Base-by-base conservation (phyloP, 2,113 vertebrate genomes). In the Chascanopsetta lugubris region DNA sequence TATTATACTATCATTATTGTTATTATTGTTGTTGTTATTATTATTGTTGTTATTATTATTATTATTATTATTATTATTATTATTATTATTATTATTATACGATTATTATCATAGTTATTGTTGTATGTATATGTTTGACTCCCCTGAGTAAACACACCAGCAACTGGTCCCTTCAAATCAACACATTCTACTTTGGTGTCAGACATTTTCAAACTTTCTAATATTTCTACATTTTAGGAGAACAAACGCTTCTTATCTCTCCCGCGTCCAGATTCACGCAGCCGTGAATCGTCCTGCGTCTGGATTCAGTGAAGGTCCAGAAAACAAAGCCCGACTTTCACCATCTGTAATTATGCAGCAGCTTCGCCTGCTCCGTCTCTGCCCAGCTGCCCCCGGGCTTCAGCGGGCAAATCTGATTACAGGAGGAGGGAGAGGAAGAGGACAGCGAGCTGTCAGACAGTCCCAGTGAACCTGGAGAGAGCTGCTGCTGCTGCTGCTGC, bases 281-380 rank as follows among this genome's bases (percentile, higher is more conserved):
- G 22, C 46, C 45, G 45, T 29, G 24, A 70, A 61, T 47, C 3
- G 42, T 69, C 66, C 46, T 55, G 34, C 43, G 42, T 47, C 72
- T 60, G 40, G 53, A 87, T 87, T 84, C 69, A 85, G 85, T 86
- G 79, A 85, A 48, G 47, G 36, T 56, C 42, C 73, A 61, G 66
- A 63, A 83, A 82, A 85, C 72, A 80, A 77, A 58, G 55, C 54
- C 48, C 71, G 61, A 54, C 21, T 74, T 71, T 69, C 66, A 48
- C 66, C 57, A 34, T 67, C 72, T 80, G 43, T 77, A 79, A 87
- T 88, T 74, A 84, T 32, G 60, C n/a, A n/a, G n/a, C n/a, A n/a
- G n/a, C n/a, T 51, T 59, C 12, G 54, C 71, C 48, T 60, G 27
- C 79, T 82, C 77, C 71, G 60, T 47, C 68, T 62, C 72, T 75